phyloP scores from a whole-genome alignment of 2,888 invertebrate genomes.

The Yponomeuta evonymella region DNA sequence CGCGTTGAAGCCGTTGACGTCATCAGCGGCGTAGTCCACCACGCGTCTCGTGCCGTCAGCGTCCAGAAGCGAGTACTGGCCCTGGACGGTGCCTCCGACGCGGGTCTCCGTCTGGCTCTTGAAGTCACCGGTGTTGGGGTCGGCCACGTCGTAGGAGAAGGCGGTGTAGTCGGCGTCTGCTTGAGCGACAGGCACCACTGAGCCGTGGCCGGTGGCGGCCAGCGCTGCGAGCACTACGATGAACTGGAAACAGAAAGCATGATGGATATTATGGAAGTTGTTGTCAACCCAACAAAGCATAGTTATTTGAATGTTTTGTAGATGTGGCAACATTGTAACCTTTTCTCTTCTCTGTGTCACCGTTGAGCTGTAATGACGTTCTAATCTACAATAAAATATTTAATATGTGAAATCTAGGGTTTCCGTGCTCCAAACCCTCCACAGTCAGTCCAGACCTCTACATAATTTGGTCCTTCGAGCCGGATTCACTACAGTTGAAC shows the following conservation, averaged over 20 bases:
- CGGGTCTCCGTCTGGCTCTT: slow-evolving; percentile 76
- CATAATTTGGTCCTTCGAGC: no score
- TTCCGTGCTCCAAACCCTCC: no score
- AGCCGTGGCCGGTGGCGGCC: slow-evolving; percentile 65
- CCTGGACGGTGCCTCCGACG: slow-evolving; percentile 68
- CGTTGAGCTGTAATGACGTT: no score
- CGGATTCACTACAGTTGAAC: no score
- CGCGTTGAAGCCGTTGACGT: slow-evolving; percentile 76
- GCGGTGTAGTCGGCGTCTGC: slow-evolving; percentile 70
- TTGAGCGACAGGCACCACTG: slow-evolving; percentile 54
- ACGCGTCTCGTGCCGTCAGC: slow-evolving; percentile 74
- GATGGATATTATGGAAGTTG: no score
- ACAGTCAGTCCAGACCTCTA: no score
- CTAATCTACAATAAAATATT: no score
- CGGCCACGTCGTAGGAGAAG: slow-evolving; percentile 75
- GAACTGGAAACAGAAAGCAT: slow-evolving; percentile 45
- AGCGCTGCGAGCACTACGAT: slow-evolving; percentile 58
- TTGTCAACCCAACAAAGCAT: no score
- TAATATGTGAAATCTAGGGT: no score
- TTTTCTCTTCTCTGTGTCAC: no score
- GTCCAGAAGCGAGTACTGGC: slow-evolving; percentile 74
- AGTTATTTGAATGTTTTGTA: no score
- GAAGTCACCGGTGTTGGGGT: slow-evolving; percentile 74
- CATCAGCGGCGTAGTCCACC: slow-evolving; percentile 76
- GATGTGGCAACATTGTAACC: no score